Evolutionary conservation across 2,797 vertebrate species (phyloP), one percentile per base, ranked within the genome.

Genomic region (Falco novaeseelandiae): DNA sequence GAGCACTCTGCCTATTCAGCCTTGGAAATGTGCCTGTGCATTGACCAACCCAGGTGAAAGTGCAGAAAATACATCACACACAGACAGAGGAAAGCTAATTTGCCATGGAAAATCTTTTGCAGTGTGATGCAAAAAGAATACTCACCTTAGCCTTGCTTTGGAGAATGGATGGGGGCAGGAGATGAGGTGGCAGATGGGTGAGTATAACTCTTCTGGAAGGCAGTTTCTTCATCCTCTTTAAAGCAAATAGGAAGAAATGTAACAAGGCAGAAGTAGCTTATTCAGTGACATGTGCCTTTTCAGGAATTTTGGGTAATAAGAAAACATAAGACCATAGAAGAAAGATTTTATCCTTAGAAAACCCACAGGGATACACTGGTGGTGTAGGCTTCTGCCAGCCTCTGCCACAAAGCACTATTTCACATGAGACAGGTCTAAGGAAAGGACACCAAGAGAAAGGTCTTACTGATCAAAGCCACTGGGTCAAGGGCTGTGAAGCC

Each of bases 81-180:
- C 2, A 52, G n/a, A 46, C 10, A 74, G 44, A 65, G 10, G 8
- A 90, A 77, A 77, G 34, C 9, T 70, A 61, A 42, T 57, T 51
- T 57, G 38, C 8, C 4, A 8, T 77, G 8, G 21, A 85, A 91
- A 85, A 46, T 7, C 2, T 58, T 79, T 46, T 83, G 20, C 23
- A 62, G 14, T 27, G 23, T 72, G 29, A 73, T 26, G 13, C 7
- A 84, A 79, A 52, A 22, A 62, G 34, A 90, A 87, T 9, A 80
- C 72, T 93, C 80, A 96, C 96, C 89, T 97, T 97, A 83, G 95
- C 70, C 67, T 96, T 94, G 55, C 69, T 93, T 74, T 97, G 89
- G 32, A 96, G 61, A 81, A 96, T 54, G 15, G 93, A 92, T 3
- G 58, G 70, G 18, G 94, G 90, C 58, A 97, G 69, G 21, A 72